Conservation (phyloP, 2,113 vertebrate genomes). For the Silurus meridionalis region DNA sequence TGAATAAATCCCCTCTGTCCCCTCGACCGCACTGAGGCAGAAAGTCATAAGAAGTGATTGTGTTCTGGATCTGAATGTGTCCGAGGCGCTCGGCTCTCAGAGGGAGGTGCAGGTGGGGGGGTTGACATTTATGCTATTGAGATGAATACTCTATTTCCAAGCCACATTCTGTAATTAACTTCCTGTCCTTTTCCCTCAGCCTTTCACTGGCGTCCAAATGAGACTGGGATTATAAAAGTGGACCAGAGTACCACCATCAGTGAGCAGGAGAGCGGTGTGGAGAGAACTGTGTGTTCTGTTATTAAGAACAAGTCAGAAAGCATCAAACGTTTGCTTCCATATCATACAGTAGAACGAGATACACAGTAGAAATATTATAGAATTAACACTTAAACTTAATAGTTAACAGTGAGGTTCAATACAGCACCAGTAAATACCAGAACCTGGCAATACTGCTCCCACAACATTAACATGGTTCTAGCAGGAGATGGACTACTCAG, state of each 20-base stretch:
- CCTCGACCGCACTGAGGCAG: slow-evolving; percentile 61
- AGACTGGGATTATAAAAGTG: neutral
- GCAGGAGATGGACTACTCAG: neutral
- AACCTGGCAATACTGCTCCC: neutral
- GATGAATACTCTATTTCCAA: slow-evolving; percentile 22
- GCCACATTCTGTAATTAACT: slow-evolving; percentile 21
- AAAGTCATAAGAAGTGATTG: slow-evolving; percentile 60
- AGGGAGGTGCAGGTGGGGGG: neutral
- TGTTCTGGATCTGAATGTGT: slow-evolving; percentile 66
- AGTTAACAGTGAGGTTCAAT: neutral
- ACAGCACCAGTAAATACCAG: neutral
- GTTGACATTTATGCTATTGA: slow-evolving; percentile 31
- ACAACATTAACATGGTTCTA: neutral
- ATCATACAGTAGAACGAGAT: neutral
- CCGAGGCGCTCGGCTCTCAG: slow-evolving; percentile 59
- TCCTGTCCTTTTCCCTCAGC: slow-evolving; percentile 10
- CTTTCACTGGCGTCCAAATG: slow-evolving; percentile 14
- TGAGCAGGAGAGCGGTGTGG: neutral
- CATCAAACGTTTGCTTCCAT: neutral
- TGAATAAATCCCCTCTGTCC: slow-evolving; percentile 70
- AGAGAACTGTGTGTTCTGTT: neutral
- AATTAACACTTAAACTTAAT: neutral
- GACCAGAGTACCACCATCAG: neutral
- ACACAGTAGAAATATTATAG: neutral
- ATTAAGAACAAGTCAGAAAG: neutral